phyloP scores from a whole-genome alignment of 1,140 invertebrate species.

The Aphaenogaster rudis region DNA sequence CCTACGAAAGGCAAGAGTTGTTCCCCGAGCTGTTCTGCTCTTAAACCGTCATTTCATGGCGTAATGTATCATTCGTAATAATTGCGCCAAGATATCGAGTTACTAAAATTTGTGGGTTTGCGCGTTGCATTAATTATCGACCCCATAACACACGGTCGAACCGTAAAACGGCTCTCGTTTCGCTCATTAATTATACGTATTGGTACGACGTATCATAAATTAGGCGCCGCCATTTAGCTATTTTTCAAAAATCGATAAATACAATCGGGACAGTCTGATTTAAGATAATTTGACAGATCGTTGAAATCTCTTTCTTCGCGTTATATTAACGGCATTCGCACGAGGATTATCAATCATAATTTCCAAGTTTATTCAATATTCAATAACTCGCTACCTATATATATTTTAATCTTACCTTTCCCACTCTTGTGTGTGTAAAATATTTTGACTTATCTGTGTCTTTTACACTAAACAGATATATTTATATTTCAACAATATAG shows the following conservation, averaged over 20 bases:
- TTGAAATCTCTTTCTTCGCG: background rate
- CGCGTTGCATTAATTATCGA: background rate
- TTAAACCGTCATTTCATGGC: conserved; percentile 31
- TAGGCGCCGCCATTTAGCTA: background rate
- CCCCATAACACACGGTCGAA: background rate
- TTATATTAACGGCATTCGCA: background rate
- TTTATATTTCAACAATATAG: no score
- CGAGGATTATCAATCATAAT: no score
- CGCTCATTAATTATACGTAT: background rate
- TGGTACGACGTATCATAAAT: background rate
- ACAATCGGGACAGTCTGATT: background rate
- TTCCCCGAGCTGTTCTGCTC: background rate
- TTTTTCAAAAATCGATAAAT: background rate
- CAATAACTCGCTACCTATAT: background rate
- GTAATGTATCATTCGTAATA: conserved; percentile 12
- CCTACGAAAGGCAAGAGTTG: conserved; percentile 20
- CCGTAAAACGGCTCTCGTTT: conserved; percentile 13
- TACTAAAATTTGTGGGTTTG: background rate
- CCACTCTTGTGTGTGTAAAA: background rate
- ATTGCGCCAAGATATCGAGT: conserved; percentile 22
- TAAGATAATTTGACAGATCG: background rate
- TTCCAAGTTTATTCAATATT: background rate
- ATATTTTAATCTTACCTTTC: conserved; percentile 10
- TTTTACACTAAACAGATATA: background rate
- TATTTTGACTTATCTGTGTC: background rate